Conservation (phyloP, 2,797 vertebrate species). For the Sebastes steindachneri region DNA sequence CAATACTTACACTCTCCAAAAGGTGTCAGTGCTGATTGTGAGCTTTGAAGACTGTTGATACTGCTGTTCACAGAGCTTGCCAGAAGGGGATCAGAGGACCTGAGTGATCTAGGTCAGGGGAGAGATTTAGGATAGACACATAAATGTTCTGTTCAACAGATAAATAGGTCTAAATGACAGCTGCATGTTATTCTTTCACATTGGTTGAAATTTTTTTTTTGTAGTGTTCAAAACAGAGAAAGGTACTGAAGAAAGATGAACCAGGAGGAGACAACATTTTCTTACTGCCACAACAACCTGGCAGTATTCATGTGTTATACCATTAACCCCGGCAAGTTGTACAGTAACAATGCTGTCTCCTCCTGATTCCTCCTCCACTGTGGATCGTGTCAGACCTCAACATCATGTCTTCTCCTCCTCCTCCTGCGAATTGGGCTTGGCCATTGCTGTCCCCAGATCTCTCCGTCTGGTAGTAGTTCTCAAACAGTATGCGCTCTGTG, state of each 20-base stretch:
- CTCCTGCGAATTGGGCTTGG: conserved; percentile 41
- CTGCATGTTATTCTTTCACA: not conserved
- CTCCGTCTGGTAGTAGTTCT: conserved; percentile 82
- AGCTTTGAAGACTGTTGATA: conserved; percentile 17
- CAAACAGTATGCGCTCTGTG: conserved; percentile 86
- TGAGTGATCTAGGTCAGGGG: conserved; percentile 16
- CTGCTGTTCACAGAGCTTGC: conserved; percentile 16
- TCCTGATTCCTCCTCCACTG: not conserved
- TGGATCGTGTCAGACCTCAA: conserved; percentile 78
- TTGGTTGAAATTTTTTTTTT: not conserved
- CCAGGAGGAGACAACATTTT: not conserved
- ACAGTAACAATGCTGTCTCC: not conserved
- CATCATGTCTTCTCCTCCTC: conserved; percentile 56
- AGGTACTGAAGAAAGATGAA: not conserved
- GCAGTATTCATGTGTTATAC: not conserved
- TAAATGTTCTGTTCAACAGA: not conserved
- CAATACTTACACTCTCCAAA: conserved; percentile 53
- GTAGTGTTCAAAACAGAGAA: not conserved
- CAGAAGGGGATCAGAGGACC: conserved; percentile 54
- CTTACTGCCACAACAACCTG: not conserved
- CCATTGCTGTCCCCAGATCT: conserved; percentile 56
- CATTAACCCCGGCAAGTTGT: not conserved
- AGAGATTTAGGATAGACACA: not conserved
- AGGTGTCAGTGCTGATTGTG: conserved; percentile 32
- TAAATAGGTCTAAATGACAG: not conserved